Percentiles rank a stretch among this genome's conserved stretches.
Evolutionary conservation across 2,888 invertebrate species (phyloP).

Genomic region (Dinocampus coccinellae): DNA sequence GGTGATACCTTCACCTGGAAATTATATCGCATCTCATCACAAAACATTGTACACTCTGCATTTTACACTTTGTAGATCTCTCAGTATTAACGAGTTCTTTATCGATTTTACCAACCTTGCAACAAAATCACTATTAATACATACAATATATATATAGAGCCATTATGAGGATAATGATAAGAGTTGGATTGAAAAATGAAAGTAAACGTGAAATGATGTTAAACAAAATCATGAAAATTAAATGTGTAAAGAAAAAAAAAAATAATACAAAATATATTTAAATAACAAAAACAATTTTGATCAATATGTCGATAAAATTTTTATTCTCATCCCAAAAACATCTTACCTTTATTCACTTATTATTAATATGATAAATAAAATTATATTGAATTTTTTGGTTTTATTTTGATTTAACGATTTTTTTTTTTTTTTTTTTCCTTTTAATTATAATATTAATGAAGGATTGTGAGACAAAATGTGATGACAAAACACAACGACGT

Average conservation of each 20-base stretch:
- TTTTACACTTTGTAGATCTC: slow-evolving; percentile 12
- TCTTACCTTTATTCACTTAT: too few species aligned
- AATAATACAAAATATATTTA: too few species aligned
- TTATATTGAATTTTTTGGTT: neutral
- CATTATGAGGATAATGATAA: neutral
- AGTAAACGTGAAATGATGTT: too few species aligned
- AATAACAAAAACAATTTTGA: too few species aligned
- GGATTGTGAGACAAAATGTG: neutral
- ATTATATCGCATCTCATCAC: slow-evolving; percentile 8
- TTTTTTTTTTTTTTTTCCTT: neutral
- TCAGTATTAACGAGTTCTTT: slow-evolving; percentile 1
- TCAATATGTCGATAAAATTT: too few species aligned
- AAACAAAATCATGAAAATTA: too few species aligned
- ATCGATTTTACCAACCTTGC: slow-evolving; percentile 23
- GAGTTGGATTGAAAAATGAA: neutral
- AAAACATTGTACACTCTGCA: neutral
- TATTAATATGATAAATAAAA: too few species aligned
- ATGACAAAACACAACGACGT: neutral
- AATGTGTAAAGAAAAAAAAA: too few species aligned
- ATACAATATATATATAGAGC: neutral
- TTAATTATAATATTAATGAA: neutral
- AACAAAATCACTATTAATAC: slow-evolving; percentile 9
- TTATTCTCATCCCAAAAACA: neutral
- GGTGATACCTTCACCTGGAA: slow-evolving; percentile 46
- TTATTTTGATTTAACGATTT: neutral